These are phyloP conservation scores for Odocoileus hemionus DNA, from an alignment of 2,113 vertebrate genomes.

Conservation along the genomic window DNA sequence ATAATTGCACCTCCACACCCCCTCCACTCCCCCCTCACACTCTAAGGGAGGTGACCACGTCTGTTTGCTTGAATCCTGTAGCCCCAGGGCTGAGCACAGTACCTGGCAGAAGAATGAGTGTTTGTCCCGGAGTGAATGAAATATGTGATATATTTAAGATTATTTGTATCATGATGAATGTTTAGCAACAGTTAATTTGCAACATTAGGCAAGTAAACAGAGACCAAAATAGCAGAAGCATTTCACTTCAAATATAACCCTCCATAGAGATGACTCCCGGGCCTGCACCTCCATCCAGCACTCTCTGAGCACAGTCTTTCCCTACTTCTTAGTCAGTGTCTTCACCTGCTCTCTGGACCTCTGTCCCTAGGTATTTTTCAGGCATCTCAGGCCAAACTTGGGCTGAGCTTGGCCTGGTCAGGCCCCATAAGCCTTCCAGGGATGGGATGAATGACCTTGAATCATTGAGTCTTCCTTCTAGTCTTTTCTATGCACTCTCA, in stretches of 20 bases:
- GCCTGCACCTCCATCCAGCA: not conserved
- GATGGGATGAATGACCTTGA: not conserved
- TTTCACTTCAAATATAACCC: not conserved
- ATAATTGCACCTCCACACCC: not conserved
- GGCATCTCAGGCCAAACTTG: not conserved
- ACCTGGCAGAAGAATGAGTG: not conserved
- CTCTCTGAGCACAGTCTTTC: not conserved
- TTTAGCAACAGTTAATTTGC: constrained; percentile 35
- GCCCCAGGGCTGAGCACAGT: not conserved
- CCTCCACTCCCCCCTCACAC: not conserved
- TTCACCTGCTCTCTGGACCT: not conserved
- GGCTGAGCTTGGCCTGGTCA: not conserved
- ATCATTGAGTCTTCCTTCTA: not conserved
- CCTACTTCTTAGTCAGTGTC: fast-evolving
- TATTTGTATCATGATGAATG: not conserved
- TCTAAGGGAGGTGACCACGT: fast-evolving
- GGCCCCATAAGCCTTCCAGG: not conserved
- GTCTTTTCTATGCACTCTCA: not conserved
- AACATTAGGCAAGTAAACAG: constrained; percentile 1
- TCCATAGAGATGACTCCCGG: not conserved
- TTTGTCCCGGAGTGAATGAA: not conserved
- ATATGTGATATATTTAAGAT: not conserved
- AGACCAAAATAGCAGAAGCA: constrained; percentile 29
- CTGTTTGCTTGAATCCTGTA: not conserved
- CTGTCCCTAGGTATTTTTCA: not conserved